phyloP scores from a whole-genome alignment of 2,888 invertebrate genomes.

The Onchidella celtica region DNA sequence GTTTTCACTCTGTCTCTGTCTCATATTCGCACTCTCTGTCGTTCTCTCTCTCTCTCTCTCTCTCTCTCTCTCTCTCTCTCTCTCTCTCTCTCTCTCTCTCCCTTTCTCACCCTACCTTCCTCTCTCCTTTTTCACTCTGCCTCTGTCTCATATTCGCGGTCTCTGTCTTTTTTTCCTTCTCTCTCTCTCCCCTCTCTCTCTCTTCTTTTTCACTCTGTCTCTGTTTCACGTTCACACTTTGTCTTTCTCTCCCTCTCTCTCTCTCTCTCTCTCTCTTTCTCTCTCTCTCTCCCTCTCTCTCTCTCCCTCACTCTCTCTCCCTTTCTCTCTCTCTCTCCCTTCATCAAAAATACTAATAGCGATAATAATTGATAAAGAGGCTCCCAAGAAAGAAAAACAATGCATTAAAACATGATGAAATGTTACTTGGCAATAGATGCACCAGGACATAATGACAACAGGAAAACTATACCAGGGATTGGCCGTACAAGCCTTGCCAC shows the following conservation, averaged over 20 bases:
- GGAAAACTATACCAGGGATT: too few species aligned
- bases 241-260: background rate
- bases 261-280: background rate
- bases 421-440: too few species aligned
- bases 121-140: slow-evolving; percentile 6
- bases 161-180: slow-evolving; percentile 2
- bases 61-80: slow-evolving; percentile 20
- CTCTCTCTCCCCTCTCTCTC: background rate
- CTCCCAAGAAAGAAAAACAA: too few species aligned
- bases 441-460: too few species aligned
- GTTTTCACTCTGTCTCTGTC: slow-evolving; percentile 4
- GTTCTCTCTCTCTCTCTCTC: background rate
- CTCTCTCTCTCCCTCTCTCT: background rate
- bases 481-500: too few species aligned
- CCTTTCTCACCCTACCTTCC: too few species aligned
- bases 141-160: background rate
- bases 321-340: background rate
- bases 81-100: slow-evolving; percentile 35
- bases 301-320: background rate
- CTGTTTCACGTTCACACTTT: background rate
- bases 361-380: too few species aligned
- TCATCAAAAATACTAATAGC: too few species aligned
- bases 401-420: too few species aligned
- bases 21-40: background rate
- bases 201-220: slow-evolving; percentile 2